Base-by-base conservation (phyloP, 2,113 vertebrate genomes). In the Naja naja region DNA sequence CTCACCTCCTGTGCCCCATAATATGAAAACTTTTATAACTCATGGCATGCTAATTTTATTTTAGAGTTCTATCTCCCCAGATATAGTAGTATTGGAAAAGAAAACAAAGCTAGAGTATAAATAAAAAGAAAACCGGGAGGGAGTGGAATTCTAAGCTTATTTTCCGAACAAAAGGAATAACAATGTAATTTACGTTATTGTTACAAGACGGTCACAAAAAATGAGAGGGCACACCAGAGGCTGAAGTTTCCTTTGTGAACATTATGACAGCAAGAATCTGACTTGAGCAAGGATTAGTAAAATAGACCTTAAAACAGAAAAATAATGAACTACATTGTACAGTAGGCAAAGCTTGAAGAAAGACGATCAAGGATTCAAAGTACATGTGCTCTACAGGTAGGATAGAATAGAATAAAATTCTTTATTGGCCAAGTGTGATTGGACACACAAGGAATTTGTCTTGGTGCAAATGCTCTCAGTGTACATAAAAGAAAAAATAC, bases 91-190 rank as follows among this genome's bases (percentile, higher is more conserved):
- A 92, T 34, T 14, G 91, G 89, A 85, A 69, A 92, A 89, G 91
- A 93, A 95, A 93, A 55, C 39, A 93, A 95, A 94, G 53, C 16
- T 23, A 94, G 34, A 91, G 89, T 93, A 88, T 90, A 92, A 93
- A 93, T 92, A 49, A 95, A 20, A 25, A 30, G 43, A 54, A 52
- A 69, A 74, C 20, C 43, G 18, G 20, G 54, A 88, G 14, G 94
- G 64, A 27, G 30, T 69, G 94, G 93, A 93, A 94, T 20, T 45
- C 89, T 94, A 91, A 90, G 93, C 27, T 89, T 20, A 9, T 94
- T 86, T 81, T 91, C 91, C 34, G 34, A 93, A 95, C 64, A 22
- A 45, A 23, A 91, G 7, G n/a, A 85, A 93, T 94, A 0, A 92
- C 30, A 94, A 14, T 43, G 5, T 2, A 0, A 85, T n/a, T 47